Evolutionary conservation across 2,888 invertebrate genomes (phyloP).

Genomic region (Harmothoe impar): DNA sequence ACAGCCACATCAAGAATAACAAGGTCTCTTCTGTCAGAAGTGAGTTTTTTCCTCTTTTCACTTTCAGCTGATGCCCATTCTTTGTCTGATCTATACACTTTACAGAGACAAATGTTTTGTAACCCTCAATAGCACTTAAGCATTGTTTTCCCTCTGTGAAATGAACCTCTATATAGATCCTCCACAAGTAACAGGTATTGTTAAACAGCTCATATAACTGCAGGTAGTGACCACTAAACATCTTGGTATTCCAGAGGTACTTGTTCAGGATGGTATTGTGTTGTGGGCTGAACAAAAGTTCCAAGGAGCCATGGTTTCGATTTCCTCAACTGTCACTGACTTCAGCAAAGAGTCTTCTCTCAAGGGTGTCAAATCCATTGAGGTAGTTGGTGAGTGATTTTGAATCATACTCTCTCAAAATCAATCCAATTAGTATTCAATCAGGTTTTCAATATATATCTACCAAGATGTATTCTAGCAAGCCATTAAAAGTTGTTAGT

Average conservation of each 20-base stretch:
- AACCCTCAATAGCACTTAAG: too few species aligned
- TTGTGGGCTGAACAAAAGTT: not conserved
- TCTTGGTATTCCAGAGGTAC: not conserved
- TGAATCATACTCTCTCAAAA: not conserved
- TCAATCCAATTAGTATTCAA: not conserved
- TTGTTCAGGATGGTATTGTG: not conserved
- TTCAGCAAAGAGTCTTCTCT: not conserved
- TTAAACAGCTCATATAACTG: not conserved
- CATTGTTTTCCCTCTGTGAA: too few species aligned
- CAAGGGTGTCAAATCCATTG: not conserved
- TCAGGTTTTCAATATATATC: not conserved
- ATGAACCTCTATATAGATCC: too few species aligned
- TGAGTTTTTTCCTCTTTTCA: too few species aligned
- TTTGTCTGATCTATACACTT: too few species aligned
- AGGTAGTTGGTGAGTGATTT: not conserved
- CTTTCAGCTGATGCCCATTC: too few species aligned
- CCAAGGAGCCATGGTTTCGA: not conserved
- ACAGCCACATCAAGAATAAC: too few species aligned
- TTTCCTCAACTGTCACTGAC: not conserved
- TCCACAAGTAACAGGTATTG: not conserved
- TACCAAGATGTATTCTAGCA: too few species aligned
- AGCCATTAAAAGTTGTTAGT: too few species aligned
- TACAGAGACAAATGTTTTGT: too few species aligned
- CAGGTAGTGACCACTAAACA: too few species aligned
- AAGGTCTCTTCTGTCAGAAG: too few species aligned